Evolutionary conservation across 2,888 invertebrate genomes (phyloP).

Genomic region (Apoderus coryli): DNA sequence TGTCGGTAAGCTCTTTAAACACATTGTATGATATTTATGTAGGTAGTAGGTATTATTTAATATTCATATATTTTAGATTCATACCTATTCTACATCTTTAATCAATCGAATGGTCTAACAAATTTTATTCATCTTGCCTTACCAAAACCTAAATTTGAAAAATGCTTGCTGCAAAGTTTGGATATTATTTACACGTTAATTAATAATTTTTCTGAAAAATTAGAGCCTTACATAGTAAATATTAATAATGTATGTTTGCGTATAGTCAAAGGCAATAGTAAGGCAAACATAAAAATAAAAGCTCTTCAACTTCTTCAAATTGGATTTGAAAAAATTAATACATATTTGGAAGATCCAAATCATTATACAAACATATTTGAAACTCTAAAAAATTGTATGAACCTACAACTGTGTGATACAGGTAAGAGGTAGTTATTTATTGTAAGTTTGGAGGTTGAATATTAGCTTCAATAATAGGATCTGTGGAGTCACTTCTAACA

Average conservation of each 20-base stretch:
- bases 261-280: conserved; percentile 18
- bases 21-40: conserved; percentile 1
- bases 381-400: conserved; percentile 14
- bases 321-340: conserved; percentile 22
- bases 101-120: conserved; percentile 22
- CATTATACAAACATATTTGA: conserved; percentile 17
- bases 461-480: too few species aligned
- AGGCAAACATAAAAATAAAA: conserved; percentile 22
- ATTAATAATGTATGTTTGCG: conserved; percentile 22
- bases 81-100: conserved; percentile 24
- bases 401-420: conserved; percentile 18
- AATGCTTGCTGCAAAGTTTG: conserved; percentile 19
- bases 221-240: conserved; percentile 22
- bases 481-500: too few species aligned
- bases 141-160: conserved; percentile 19
- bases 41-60: background rate
- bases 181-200: conserved; percentile 25
- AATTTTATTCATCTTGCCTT: conserved; percentile 20
- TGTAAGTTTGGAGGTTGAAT: too few species aligned
- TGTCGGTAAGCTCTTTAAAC: conserved; percentile 16
- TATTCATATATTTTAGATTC: conserved; percentile 21
- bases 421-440: too few species aligned
- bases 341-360: conserved; percentile 16
- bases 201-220: conserved; percentile 23
- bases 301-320: conserved; percentile 21